Evolutionary conservation across 2,888 invertebrate species (phyloP).

Genomic region (Agonum fuliginosum): DNA sequence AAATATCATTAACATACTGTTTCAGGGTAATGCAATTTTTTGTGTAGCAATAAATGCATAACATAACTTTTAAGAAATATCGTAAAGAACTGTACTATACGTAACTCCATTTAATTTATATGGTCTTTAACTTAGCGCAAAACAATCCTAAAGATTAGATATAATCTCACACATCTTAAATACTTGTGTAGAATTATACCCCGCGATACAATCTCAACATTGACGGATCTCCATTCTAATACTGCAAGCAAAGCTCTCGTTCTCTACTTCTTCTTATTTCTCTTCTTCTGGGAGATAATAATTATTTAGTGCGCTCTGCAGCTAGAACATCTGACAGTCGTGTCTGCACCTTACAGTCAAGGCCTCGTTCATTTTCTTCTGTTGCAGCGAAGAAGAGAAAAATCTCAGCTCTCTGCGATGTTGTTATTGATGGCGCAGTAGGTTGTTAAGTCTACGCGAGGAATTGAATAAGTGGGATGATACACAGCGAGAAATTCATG

Average conservation of each 20-base stretch:
- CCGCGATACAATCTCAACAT: conserved; percentile 34
- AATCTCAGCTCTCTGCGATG: too few species aligned
- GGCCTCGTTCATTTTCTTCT: neutral
- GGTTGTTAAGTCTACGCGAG: neutral
- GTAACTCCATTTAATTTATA: too few species aligned
- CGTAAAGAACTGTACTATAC: too few species aligned
- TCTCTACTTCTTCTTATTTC: neutral
- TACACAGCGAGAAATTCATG: neutral
- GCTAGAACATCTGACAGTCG: neutral
- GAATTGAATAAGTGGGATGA: neutral
- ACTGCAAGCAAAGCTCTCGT: neutral
- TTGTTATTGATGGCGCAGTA: neutral
- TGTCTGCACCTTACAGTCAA: conserved; percentile 20
- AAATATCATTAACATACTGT: too few species aligned
- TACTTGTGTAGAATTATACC: conserved; percentile 23
- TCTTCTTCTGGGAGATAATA: conserved; percentile 17
- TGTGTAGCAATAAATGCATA: too few species aligned
- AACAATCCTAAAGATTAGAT: conserved; percentile 22
- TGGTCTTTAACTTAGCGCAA: too few species aligned
- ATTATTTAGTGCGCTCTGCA: conserved; percentile 27
- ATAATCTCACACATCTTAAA: conserved; percentile 44
- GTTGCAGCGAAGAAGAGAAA: neutral
- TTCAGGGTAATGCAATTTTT: too few species aligned
- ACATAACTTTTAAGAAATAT: too few species aligned
- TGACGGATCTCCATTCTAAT: conserved; percentile 24